Base-by-base conservation (phyloP, 2,888 invertebrate species). In the Pollenia angustigena region DNA sequence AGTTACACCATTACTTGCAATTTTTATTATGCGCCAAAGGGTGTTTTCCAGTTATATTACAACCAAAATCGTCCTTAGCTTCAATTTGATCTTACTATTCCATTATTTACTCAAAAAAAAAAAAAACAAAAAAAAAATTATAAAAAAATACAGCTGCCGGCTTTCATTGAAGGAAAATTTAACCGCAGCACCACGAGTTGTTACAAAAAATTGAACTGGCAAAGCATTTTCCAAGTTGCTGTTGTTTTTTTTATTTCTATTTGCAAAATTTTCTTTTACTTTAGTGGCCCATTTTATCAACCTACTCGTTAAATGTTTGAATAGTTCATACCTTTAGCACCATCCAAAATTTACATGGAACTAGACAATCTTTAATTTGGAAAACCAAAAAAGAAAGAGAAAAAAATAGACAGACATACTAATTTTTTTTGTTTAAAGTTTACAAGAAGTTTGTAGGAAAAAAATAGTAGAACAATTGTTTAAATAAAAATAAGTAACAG, bases 241-340 rank as follows among this genome's bases (percentile, higher is more conserved):
- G 58, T 14, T 60, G 44, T 68, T 54, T 9, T 42, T 11, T 0
- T n/a, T 72, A 12, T n/a, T 54, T 2, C 10, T 42, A 46, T 75
- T 68, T 64, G 3, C 68, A 32, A 32, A 32, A 32, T n/a, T 74
- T 74, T 44, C 23, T 16, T 72, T 64, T 50, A 64, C 48, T 75
- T 88, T 85, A 32, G 81, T 88, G 88, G 89, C 88, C 88, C 88
- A 88, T 85, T 88, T 88, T 85, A 87, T 81, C 87, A 85, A 89
- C 85, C 84, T 88, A 85, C 88, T 88, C 81, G 68, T 69, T 81
- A 81, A 83, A 80, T 75, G 80, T 58, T 82, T 81, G 87, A 87
- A 64, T 56, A 48, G 46, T 54, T 54, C n/a, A 16, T 74, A 88
- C 89, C 85, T 88, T 88, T 89, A 88, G 88, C 89, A 85, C 85